These are phyloP conservation scores for Zapornia atra DNA, from an alignment of 2,113 vertebrate species.

Conservation along the genomic window DNA sequence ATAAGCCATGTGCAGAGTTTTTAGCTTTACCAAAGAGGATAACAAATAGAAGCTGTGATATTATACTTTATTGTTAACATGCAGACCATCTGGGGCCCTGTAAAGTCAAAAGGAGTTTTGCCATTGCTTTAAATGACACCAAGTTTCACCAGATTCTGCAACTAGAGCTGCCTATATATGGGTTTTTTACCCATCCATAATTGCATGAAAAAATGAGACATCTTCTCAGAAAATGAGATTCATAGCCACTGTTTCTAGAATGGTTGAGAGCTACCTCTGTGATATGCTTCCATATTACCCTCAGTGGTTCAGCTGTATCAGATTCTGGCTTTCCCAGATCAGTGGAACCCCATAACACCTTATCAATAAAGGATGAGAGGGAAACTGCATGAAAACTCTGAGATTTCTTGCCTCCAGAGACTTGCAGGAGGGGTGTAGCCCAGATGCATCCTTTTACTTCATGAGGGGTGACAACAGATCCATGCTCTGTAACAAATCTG, in stretches of 20 bases:
- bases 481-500: rapidly evolving
- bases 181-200: not conserved
- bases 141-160: not conserved
- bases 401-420: not conserved
- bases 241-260: not conserved
- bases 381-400: not conserved
- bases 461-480: not conserved
- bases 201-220: not conserved
- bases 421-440: not conserved
- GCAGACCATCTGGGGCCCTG: not conserved
- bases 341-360: not conserved
- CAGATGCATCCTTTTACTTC: not conserved
- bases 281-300: not conserved
- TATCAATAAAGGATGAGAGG: not conserved
- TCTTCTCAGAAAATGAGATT: not conserved
- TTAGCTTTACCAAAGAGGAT: not conserved
- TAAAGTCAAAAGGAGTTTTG: not conserved
- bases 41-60: slow-evolving; percentile 6
- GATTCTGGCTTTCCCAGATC: not conserved
- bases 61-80: not conserved
- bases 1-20: not conserved
- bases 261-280: not conserved
- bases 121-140: not conserved
- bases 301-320: not conserved
- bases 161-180: not conserved